Conservation (phyloP, 1,140 invertebrate species). For the Aphis craccivora region DNA sequence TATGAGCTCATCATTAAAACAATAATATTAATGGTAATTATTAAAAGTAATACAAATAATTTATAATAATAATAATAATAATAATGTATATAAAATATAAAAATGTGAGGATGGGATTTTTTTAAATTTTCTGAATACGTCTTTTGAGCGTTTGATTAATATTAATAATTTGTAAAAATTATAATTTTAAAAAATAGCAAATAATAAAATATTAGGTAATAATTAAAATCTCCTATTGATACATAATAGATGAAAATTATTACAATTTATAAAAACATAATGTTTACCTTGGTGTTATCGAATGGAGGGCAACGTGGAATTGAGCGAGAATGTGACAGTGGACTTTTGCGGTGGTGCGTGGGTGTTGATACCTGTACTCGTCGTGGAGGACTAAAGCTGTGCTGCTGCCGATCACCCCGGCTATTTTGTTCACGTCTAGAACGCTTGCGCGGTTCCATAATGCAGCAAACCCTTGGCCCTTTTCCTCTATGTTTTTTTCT, state of each 20-base stretch:
- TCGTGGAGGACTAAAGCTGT: slow-evolving; percentile 47
- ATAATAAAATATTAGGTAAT: neutral
- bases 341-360: neutral
- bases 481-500: neutral
- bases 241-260: too few relatives aligned
- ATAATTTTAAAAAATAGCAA: neutral
- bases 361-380: slow-evolving; percentile 47
- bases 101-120: neutral
- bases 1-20: neutral
- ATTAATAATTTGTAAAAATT: neutral
- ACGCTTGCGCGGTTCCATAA: slow-evolving; percentile 40
- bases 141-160: neutral
- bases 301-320: slow-evolving; percentile 41
- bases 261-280: neutral
- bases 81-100: neutral
- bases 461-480: slow-evolving; percentile 28
- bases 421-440: neutral
- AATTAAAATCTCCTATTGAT: too few relatives aligned
- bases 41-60: neutral
- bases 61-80: neutral
- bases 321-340: neutral
- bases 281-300: neutral
- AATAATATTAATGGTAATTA: neutral
- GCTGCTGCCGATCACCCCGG: slow-evolving; percentile 15
- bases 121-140: neutral